phyloP scores from a whole-genome alignment of 1,140 invertebrate genomes.

The Formica selysi region DNA sequence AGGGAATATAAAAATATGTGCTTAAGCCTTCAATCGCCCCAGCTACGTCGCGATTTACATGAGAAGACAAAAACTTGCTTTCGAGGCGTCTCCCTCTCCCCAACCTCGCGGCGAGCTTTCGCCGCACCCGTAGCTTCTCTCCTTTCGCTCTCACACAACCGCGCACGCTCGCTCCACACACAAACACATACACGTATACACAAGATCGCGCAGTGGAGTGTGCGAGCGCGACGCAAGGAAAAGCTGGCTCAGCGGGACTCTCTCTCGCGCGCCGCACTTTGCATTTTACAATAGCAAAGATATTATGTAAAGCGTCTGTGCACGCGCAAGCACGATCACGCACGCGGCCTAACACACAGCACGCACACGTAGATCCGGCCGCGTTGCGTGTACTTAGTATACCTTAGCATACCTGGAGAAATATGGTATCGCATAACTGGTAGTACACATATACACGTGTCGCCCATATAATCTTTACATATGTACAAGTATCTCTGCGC shows the following conservation, averaged over 20 bases:
- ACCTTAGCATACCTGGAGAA: not conserved
- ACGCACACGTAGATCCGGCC: too few relatives aligned
- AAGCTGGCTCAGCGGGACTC: conserved; percentile 79
- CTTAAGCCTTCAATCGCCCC: conserved; percentile 75
- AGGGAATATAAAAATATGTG: conserved; percentile 76
- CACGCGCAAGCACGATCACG: conserved; percentile 64
- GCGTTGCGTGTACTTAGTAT: conserved; percentile 63
- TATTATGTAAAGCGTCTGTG: conserved; percentile 82
- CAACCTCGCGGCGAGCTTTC: conserved; percentile 17
- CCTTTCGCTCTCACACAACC: not conserved
- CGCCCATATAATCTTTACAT: conserved; percentile 40
- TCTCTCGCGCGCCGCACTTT: conserved; percentile 78
- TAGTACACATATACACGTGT: conserved; percentile 40
- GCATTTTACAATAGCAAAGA: conserved; percentile 84
- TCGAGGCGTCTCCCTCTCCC: conserved; percentile 63
- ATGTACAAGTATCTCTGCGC: not conserved
- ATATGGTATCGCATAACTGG: conserved; percentile 49
- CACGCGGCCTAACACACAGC: conserved; percentile 46
- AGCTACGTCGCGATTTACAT: conserved; percentile 78
- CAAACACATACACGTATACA: too few relatives aligned
- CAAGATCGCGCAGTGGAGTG: conserved; percentile 17
- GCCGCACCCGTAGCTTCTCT: conserved; percentile 25
- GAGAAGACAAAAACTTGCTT: conserved; percentile 79
- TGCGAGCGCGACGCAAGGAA: conserved; percentile 75
- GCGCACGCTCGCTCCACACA: conserved; percentile 11